Evolutionary conservation across 2,888 invertebrate genomes (phyloP), one percentile per base, ranked within the genome.

Genomic region (Caenorhabditis sp.): DNA sequence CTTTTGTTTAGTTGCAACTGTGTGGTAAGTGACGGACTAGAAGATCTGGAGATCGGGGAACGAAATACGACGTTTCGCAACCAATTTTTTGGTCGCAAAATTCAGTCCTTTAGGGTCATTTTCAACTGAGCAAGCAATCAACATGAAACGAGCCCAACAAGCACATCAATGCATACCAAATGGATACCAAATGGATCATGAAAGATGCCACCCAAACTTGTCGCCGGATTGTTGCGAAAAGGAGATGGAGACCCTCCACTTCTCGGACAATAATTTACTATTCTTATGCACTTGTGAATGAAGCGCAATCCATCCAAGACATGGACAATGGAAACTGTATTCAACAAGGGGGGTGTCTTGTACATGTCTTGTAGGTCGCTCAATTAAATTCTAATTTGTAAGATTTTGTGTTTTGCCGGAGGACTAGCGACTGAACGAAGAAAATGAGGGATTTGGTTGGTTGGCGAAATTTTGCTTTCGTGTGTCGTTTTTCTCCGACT

Each of bases 281-380:
- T 78, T 64, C 69, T 62, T 70, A 78, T 78, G 78, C 78, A 78
- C 78, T 78, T 65, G 78, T 78, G 78, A 78, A 78, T 78, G 64
- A 78, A 78, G 70, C 70, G 70, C 50, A 51, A 40, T 64, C 58
- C 62, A 47, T 69, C 56, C 53, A 4, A 9, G 32, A 4, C 32
- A 32, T n/a, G 53, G 37, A 65, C 78, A 70, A 78, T 70, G 44
- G 56, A 55, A n/a, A 71, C 64, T 6, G 71, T 71, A 71, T 64
- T 56, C 50, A 9, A 28, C n/a, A n/a, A 6, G 9, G 44, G 51
- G 68, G 32, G 32, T 32, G 32, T 4, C 32, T 6, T 32, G 68
- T 76, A 61, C 53, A 58, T 26, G 77, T 78, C 70, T 71, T 69
- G 65, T 78, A 70, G 70, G 78, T 70, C 70, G 78, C 35, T 68